A percentile compares a stretch with the other conserved stretches of the same genome.
Conservation (phyloP, 1,140 invertebrate genomes). For the Penaeus chinensis region DNA sequence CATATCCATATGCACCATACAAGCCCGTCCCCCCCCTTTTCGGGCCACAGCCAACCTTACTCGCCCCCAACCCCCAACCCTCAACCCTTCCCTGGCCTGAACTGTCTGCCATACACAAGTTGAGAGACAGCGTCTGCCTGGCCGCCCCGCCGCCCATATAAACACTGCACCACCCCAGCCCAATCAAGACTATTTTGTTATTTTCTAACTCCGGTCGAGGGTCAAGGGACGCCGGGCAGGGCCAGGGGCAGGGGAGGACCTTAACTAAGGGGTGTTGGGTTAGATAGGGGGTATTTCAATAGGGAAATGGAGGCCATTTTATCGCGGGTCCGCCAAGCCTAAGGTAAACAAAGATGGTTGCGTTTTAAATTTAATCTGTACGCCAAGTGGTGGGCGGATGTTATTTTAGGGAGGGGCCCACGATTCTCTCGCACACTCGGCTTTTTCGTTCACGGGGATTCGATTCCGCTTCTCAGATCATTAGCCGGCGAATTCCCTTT, state of each 20-base stretch:
- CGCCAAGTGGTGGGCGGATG: slow-evolving; percentile 56
- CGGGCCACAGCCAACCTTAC: no score
- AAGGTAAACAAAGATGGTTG: slow-evolving; percentile 60
- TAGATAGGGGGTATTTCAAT: slow-evolving; percentile 45
- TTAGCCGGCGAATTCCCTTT: no score
- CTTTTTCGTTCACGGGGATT: neutral
- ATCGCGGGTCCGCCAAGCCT: slow-evolving; percentile 56
- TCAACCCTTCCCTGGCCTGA: no score
- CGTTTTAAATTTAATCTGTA: slow-evolving; percentile 61
- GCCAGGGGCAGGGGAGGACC: neutral
- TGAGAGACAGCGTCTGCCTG: no score
- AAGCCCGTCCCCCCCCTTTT: neutral
- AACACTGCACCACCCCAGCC: no score
- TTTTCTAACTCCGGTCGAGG: neutral
- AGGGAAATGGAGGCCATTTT: slow-evolving; percentile 55
- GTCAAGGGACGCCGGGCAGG: neutral
- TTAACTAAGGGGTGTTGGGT: neutral
- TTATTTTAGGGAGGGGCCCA: slow-evolving; percentile 57
- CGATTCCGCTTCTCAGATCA: neutral
- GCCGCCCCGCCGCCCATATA: no score
- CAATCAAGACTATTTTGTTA: no score
- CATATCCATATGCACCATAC: slow-evolving; percentile 8
- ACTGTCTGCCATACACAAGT: no score
- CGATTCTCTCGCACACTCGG: neutral
- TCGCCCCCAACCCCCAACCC: no score